Base-by-base conservation (phyloP, 1,140 invertebrate genomes). In the Saccostrea echinata region DNA sequence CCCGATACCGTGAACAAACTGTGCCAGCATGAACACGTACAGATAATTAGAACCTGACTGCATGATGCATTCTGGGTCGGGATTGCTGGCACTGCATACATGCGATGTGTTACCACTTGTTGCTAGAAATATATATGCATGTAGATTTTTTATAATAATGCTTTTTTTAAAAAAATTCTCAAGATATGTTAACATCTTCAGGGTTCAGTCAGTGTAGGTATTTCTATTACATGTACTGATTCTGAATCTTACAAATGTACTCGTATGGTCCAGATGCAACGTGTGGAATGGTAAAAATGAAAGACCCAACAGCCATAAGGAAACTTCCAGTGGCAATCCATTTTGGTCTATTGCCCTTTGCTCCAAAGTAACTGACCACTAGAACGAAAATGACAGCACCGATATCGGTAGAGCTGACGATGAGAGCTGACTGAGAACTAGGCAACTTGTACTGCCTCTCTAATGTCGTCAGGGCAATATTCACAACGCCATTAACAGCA, bases 401-500 rank as follows among this genome's bases (percentile, higher is more conserved):
- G 33, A 93, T 90, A 13, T 93, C 92, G 71, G 90, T 92, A n/a
- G 90, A 90, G 57, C 91, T 92, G 27, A 92, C 84, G 43, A 93
- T 91, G 18, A 93, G 76, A 13, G 91, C 92, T 0, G 90, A 88
- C 86, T 92, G 88, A 51, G 90, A 90, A 35, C 91, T 92, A 0
- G 88, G 87, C 3, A 93, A 71, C 30, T 90, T 90, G 76, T 88
- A 93, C 13, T 92, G 90, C 35, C 86, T 88, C 84, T 93, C 92
- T 33, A 93, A 64, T 18, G 90, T 91, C 3, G 92, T 92, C 11
- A 92, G 35, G 24, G 91, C 83, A 6, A 97, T 97, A 88, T 98
- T 98, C 64, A 97, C 96, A 87, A 98, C 96, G 0, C 97, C 97
- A 92, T 98, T 98, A n/a, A 98, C 97, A 84, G 98, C 96, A 94